Conservation (phyloP, 2,113 vertebrate species). For the Sebastes fasciatus region DNA sequence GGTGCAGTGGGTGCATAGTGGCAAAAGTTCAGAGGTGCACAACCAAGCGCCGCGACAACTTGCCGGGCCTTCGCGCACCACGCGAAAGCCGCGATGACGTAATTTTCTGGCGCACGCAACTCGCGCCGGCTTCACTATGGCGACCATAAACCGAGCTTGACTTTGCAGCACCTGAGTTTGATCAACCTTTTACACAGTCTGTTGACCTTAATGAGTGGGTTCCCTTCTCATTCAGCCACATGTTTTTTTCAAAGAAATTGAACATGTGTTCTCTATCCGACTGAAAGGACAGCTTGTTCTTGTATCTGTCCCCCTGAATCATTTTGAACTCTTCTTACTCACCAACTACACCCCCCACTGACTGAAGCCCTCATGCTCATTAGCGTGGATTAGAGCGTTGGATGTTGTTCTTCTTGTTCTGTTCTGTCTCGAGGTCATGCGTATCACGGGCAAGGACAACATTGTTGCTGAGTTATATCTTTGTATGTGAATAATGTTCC, state of each 20-base stretch:
- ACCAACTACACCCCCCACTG: not conserved
- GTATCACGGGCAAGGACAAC: not conserved
- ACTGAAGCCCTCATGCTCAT: not conserved
- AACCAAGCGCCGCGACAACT: too few relatives aligned
- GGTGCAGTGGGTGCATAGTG: too few relatives aligned
- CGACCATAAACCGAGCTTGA: too few relatives aligned
- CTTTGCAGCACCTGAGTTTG: too few relatives aligned
- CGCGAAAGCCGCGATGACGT: too few relatives aligned
- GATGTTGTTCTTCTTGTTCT: not conserved
- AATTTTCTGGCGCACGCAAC: too few relatives aligned
- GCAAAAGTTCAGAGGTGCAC: too few relatives aligned
- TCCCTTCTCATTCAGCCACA: not conserved
- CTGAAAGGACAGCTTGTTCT: not conserved
- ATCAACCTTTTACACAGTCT: too few relatives aligned
- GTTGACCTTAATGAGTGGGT: too few relatives aligned
- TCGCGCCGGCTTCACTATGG: too few relatives aligned
- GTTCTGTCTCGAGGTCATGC: not conserved
- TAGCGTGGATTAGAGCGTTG: not conserved
- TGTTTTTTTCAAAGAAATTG: not conserved
- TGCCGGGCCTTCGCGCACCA: too few relatives aligned
- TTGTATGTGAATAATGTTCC: conserved; percentile 10
- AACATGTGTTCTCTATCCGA: not conserved
- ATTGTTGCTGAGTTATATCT: not conserved
- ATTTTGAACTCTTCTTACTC: too few relatives aligned
- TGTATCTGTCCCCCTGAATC: not conserved